Base-by-base conservation (phyloP, 2,888 invertebrate species). In the Hecatera dysodea region DNA sequence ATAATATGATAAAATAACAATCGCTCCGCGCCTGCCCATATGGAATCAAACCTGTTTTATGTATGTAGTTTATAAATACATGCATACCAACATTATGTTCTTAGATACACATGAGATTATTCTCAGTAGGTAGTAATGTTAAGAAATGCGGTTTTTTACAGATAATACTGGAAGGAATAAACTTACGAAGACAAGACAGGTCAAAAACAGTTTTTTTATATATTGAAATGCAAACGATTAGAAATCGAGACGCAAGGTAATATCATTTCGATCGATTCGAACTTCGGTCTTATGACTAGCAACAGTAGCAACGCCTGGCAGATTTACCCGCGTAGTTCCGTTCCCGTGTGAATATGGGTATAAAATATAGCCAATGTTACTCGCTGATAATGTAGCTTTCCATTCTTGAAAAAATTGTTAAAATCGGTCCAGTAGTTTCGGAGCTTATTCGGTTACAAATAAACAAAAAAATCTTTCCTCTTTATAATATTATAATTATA, bases 1-100 rank as follows among this genome's bases (percentile, higher is more conserved):
- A 89, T 89, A 89, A 91, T 92, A 89, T 91, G 89, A 93, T 93
- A 93, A 91, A 90, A 93, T 91, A 92, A 91, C 92, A 91, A 92
- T 91, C 90, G 89, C 84, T 89, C 85, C 87, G 83, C 81, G 86
- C 78, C 88, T 86, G 90, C 87, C 92, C 91, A 92, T 93, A 92
- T 92, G 93, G 91, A 88, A 86, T 82, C 84, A 88, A 93, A 94
- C 93, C 93, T 85, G 93, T 94, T 93, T 87, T 79, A 84, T 83
- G 83, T 74, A 78, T 78, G 78, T 86, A 77, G 78, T 85, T 86
- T 82, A 85, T 87, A 84, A 84, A 86, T 86, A 85, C 86, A 82
- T 87, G 86, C 88, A 88, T 81, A 81, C 86, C 83, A 73, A 76
- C 65, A 78, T 60, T 76, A 63, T 56, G 63, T 69, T 70, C 65